Percentiles rank a stretch among this genome's conserved stretches.
Evolutionary conservation across 2,888 invertebrate genomes (phyloP).

Genomic region (Drosophila suboccidentalis): DNA sequence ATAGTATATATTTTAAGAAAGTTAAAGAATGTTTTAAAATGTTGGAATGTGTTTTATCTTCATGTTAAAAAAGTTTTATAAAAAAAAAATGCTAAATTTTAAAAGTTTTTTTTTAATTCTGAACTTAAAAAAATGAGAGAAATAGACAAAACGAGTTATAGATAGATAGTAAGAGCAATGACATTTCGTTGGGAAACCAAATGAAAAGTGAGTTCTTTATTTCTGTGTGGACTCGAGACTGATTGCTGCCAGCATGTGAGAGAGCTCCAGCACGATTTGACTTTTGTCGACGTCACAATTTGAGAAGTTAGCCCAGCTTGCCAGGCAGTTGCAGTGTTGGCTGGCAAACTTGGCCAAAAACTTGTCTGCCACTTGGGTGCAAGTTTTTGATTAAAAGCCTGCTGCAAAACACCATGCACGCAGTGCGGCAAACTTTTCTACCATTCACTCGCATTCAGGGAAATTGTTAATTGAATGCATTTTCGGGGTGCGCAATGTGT

Average conservation of each 20-base stretch:
- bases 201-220: slow-evolving; percentile 5
- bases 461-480: slow-evolving; percentile 81
- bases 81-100: too few species aligned
- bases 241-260: slow-evolving; percentile 58
- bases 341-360: slow-evolving; percentile 70
- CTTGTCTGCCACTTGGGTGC: slow-evolving; percentile 69
- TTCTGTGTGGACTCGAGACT: slow-evolving; percentile 43
- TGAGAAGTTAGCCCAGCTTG: slow-evolving; percentile 58
- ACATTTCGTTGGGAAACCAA: slow-evolving; percentile 5
- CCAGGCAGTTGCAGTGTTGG: slow-evolving; percentile 16
- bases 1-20: too few species aligned
- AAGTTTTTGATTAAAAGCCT: slow-evolving; percentile 81
- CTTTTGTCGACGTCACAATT: slow-evolving; percentile 80
- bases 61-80: too few species aligned
- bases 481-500: slow-evolving; percentile 40
- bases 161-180: slow-evolving; percentile 22
- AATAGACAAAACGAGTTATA: not conserved
- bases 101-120: not conserved
- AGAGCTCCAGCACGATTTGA: slow-evolving; percentile 69
- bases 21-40: not conserved
- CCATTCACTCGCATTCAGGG: slow-evolving; percentile 35
- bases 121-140: not conserved
- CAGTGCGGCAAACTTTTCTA: slow-evolving; percentile 49
- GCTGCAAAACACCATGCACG: slow-evolving; percentile 59
- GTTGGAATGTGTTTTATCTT: not conserved